Conservation (phyloP, 1,140 invertebrate genomes). For the Drosophila malerkotliana region DNA sequence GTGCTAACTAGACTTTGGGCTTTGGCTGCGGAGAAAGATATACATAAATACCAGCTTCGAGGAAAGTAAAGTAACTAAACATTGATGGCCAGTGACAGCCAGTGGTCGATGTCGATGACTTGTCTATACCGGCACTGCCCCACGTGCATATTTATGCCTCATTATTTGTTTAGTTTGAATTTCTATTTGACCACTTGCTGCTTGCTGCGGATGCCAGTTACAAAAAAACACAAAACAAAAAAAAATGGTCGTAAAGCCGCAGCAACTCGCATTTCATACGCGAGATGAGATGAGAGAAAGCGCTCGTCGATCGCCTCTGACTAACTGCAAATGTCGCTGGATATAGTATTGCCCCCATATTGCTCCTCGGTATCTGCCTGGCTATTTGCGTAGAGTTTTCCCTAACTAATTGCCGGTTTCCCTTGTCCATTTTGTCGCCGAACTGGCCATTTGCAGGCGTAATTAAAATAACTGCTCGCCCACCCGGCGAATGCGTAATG, state of each 20-base stretch:
- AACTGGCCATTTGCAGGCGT: constrained; percentile 41
- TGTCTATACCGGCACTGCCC: constrained; percentile 37
- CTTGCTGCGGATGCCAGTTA: constrained; percentile 13
- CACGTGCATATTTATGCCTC: constrained; percentile 78
- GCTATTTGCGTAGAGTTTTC: constrained; percentile 8
- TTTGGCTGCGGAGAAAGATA: neutral
- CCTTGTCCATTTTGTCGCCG: constrained; percentile 43
- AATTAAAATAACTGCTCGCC: constrained; percentile 73
- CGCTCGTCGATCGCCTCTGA: constrained; percentile 54
- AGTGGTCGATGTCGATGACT: constrained; percentile 19
- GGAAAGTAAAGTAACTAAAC: constrained; percentile 68
- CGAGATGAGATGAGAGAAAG: constrained; percentile 72
- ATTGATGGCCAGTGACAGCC: constrained; percentile 12
- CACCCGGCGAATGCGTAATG: constrained; percentile 61
- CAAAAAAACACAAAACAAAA: constrained; percentile 9
- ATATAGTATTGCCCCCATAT: constrained; percentile 7
- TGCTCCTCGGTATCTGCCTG: constrained; percentile 9
- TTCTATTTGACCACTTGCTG: constrained; percentile 63
- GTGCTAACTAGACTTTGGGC: constrained; percentile 63
- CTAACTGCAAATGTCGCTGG: constrained; percentile 52
- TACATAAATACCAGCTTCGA: constrained; percentile 8
- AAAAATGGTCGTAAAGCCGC: constrained; percentile 42
- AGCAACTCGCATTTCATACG: constrained; percentile 50
- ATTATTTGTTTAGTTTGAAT: constrained; percentile 79
- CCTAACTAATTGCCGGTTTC: constrained; percentile 47